Evolutionary conservation across 2,113 vertebrate species (phyloP), one percentile per base, ranked within the genome.

Genomic region (Pterophyllum scalare): DNA sequence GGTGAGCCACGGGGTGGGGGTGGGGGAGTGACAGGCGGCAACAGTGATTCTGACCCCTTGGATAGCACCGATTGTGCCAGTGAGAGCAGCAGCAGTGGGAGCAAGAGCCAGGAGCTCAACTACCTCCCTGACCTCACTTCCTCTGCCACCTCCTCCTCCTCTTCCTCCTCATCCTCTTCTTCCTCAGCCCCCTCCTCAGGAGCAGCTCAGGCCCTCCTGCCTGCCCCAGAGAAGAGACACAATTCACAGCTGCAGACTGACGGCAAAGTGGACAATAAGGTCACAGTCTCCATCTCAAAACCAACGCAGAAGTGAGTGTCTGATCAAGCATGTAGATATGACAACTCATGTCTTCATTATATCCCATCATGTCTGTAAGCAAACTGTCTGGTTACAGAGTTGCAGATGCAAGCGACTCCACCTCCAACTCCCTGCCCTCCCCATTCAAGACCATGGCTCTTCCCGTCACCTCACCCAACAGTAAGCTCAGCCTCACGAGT

Each of bases 61-160:
- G 98, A 99, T 49, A 98, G 97, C 95, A 98, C 97, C 58, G 98
- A 99, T 77, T 99, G 98, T 95, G 98, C 97, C 26, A 99, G 97
- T 1, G 98, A 99, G 91, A 98, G 98, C 88, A 99, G 97, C 90
- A 98, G 94, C 93, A 95, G 97, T 33, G 97, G 98, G 26, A 96
- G 98, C 79, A 99, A 98, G 85, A 98, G 97, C 95, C 98, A 99
- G 40, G 98, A 99, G 93, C 90, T 98, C 88, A 97, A 93, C 94
- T 95, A 93, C 90, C 94, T 95, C 81, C 94, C 97, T 89, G 97
- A 97, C 94, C 97, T 97, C 0, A 93, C 97, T 92, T 98, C 97
- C 35, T 95, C 96, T 0, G 96, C 96, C 14, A 94, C 96, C 58
- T 96, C 95, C 43, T 95, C 89, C 43, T 95, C 94, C 3, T 95